These are phyloP conservation scores for Tyrannus savana DNA, from an alignment of 2,113 vertebrate species.

Conservation along the genomic window DNA sequence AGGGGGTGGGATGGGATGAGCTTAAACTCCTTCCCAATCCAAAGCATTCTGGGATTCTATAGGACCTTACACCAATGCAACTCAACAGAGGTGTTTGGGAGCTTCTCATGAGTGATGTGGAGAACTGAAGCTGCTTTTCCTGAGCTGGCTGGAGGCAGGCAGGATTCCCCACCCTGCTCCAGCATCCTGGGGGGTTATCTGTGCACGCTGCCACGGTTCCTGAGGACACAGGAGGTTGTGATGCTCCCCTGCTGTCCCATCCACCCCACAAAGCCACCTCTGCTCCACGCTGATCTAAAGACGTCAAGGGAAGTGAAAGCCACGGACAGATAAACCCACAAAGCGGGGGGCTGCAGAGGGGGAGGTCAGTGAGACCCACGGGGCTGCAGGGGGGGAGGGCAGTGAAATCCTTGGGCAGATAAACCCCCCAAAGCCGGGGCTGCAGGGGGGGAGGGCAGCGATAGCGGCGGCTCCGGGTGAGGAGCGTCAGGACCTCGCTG, in stretches of 20 bases:
- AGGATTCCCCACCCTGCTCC: neutral
- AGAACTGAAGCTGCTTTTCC: neutral
- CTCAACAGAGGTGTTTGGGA: neutral
- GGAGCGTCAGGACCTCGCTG: neutral
- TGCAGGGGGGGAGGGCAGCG: neutral
- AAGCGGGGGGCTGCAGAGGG: neutral
- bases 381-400: constrained; percentile 29
- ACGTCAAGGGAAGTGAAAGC: constrained; percentile 70
- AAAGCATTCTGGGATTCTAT: neutral
- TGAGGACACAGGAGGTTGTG: neutral
- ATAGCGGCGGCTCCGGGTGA: neutral
- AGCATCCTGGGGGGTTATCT: neutral
- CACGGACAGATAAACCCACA: neutral
- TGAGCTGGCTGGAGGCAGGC: neutral
- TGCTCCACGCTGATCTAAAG: neutral
- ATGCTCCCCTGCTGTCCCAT: neutral
- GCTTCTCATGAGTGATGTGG: neutral
- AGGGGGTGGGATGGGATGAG: neutral
- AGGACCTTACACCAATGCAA: accelerated
- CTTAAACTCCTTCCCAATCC: neutral
- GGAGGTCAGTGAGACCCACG: too few species aligned
- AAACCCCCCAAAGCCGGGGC: neutral
- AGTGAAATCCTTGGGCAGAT: neutral
- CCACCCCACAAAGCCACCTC: constrained; percentile 48
- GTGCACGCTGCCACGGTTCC: neutral